These are phyloP conservation scores for Xiphorhynchus elegans DNA, from an alignment of 2,113 vertebrate genomes.

Conservation along the genomic window DNA sequence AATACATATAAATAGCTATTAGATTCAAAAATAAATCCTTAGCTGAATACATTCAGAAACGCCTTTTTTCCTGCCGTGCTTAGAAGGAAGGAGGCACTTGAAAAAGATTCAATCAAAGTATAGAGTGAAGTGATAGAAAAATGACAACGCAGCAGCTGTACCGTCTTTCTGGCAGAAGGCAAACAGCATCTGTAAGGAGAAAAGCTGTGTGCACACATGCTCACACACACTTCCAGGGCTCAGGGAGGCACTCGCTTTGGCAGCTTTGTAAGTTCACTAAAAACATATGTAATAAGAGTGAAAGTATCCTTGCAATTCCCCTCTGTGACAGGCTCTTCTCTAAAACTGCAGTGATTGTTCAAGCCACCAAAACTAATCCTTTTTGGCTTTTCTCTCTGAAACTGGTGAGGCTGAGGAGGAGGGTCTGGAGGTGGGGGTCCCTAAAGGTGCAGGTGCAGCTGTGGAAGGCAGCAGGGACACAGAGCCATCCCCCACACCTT, in stretches of 20 bases:
- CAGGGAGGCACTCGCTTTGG: neutral
- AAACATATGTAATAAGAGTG: neutral
- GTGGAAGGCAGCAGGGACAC: neutral
- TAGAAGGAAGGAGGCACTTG: neutral
- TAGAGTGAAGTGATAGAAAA: constrained; percentile 15
- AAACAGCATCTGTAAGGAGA: constrained; percentile 15
- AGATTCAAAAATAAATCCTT: constrained; percentile 35
- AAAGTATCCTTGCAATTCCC: neutral
- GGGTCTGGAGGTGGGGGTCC: accelerated
- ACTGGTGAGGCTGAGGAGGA: neutral
- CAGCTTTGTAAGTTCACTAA: neutral
- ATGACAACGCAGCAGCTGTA: constrained; percentile 34
- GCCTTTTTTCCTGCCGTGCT: neutral
- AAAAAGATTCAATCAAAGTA: constrained; percentile 38
- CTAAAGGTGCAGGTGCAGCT: accelerated
- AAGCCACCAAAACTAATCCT: neutral
- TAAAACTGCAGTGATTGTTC: neutral
- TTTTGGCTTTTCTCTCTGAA: neutral
- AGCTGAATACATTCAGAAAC: constrained; percentile 29
- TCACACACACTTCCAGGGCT: neutral
- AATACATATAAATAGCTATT: constrained; percentile 39
- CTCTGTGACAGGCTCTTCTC: neutral
- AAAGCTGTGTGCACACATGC: neutral
- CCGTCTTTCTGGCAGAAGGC: neutral
- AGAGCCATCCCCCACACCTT: neutral